Percentiles rank a stretch among this genome's conserved stretches.
These are phyloP conservation scores for Caranx ignobilis DNA, from an alignment of 2,113 vertebrate genomes.

Conservation along the genomic window DNA sequence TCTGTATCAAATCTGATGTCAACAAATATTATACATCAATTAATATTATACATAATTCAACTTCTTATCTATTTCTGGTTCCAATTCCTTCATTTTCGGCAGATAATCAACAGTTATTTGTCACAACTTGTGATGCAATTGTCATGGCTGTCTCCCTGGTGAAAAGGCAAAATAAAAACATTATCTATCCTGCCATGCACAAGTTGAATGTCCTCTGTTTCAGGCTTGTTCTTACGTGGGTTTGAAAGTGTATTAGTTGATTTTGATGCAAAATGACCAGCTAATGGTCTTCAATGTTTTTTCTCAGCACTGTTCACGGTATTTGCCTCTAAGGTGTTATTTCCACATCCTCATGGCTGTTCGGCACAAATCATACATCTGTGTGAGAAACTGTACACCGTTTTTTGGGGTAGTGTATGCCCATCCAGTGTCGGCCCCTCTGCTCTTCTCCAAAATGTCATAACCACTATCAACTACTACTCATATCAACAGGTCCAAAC, in stretches of 20 bases:
- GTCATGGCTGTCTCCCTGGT: not conserved
- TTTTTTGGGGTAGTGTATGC: too few relatives aligned
- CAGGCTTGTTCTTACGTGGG: not conserved
- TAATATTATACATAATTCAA: not conserved
- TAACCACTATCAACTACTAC: too few relatives aligned
- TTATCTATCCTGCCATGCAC: not conserved
- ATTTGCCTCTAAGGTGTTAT: not conserved
- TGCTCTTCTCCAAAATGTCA: too few relatives aligned
- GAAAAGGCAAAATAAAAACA: not conserved
- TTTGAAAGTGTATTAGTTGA: too few relatives aligned
- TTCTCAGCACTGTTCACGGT: not conserved
- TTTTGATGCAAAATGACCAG: too few relatives aligned
- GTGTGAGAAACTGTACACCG: not conserved
- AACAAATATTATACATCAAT: slow-evolving; percentile 4
- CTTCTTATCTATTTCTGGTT: not conserved
- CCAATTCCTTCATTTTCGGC: slow-evolving; percentile 27
- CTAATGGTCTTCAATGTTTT: too few relatives aligned
- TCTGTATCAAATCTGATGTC: slow-evolving; percentile 9
- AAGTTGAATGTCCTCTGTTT: not conserved
- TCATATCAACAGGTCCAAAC: too few relatives aligned
- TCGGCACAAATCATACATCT: not conserved
- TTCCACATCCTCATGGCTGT: not conserved
- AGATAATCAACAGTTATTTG: slow-evolving; percentile 14
- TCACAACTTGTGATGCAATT: not conserved
- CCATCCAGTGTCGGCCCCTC: too few relatives aligned